phyloP scores from a whole-genome alignment of 2,888 invertebrate species.

The Dione vanillae region DNA sequence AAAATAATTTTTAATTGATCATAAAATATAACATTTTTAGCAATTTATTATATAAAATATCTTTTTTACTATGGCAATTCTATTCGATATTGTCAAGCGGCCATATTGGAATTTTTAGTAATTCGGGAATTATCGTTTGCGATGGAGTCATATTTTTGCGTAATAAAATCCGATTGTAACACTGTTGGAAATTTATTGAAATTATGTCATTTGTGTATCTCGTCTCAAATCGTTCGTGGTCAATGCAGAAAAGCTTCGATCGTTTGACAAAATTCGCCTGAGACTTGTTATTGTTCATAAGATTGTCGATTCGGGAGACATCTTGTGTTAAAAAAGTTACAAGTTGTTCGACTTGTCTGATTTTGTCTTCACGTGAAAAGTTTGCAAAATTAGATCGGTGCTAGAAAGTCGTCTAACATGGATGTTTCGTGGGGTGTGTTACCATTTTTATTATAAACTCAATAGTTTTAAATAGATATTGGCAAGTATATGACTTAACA shows the following conservation, averaged over 20 bases:
- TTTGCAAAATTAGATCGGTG: conserved; percentile 75
- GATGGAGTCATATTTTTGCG: conserved; percentile 83
- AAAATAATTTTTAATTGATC: neutral
- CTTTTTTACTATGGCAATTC: conserved; percentile 55
- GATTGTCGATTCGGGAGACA: conserved; percentile 81
- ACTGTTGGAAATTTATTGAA: conserved; percentile 79
- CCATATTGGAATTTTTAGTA: conserved; percentile 77
- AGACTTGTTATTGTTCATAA: conserved; percentile 68
- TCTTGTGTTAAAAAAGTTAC: conserved; percentile 80
- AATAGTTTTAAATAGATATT: conserved; percentile 47
- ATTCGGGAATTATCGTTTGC: conserved; percentile 81
- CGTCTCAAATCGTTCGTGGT: conserved; percentile 75
- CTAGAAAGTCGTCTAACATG: conserved; percentile 81
- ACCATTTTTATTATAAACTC: conserved; percentile 25
- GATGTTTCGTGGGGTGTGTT: conserved; percentile 88
- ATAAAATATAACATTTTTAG: neutral
- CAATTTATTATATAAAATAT: neutral
- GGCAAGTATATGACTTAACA: conserved; percentile 55
- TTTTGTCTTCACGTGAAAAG: conserved; percentile 77
- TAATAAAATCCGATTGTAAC: conserved; percentile 78
- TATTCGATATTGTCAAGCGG: conserved; percentile 50
- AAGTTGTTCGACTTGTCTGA: conserved; percentile 73
- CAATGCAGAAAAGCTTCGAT: conserved; percentile 78
- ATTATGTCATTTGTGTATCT: conserved; percentile 80
- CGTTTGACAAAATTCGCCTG: conserved; percentile 81